Conservation (phyloP, 2,888 invertebrate species). For the Fragum fragum region DNA sequence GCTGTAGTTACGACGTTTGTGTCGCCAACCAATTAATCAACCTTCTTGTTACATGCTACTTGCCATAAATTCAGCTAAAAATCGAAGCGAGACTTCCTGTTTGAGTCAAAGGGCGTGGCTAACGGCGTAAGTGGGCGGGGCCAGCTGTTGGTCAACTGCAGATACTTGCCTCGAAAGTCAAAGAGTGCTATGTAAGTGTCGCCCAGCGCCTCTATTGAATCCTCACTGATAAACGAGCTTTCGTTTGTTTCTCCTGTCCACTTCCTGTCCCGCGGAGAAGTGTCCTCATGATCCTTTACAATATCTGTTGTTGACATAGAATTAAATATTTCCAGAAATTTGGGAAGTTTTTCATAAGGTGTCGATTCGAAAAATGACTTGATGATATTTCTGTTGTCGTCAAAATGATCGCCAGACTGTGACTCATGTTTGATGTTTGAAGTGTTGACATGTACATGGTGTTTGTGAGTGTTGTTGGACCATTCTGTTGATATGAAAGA, state of each 20-base stretch:
- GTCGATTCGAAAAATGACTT: constrained; percentile 8
- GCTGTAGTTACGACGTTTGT: too few species aligned
- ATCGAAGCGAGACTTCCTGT: too few species aligned
- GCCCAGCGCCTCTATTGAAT: not conserved
- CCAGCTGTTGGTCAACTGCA: too few species aligned
- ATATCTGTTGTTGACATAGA: not conserved
- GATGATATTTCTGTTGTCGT: constrained; percentile 23
- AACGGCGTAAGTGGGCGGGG: too few species aligned
- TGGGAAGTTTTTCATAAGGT: constrained; percentile 26
- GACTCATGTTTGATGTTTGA: not conserved
- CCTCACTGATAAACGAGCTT: constrained; percentile 4
- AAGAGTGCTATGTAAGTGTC: constrained; percentile 9
- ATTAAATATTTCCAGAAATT: constrained; percentile 34
- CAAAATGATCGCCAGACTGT: constrained; percentile 3
- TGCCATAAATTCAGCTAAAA: too few species aligned
- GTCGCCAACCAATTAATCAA: too few species aligned
- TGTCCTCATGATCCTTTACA: not conserved
- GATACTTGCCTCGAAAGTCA: constrained; percentile 20
- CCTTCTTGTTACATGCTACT: too few species aligned
- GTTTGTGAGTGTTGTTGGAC: constrained; percentile 44
- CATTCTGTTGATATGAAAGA: constrained; percentile 45
- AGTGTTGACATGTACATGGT: not conserved
- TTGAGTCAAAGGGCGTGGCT: too few species aligned
- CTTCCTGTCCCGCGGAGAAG: not conserved
- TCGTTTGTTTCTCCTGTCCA: not conserved